phyloP scores from a whole-genome alignment of 2,113 vertebrate species.

The Dipodomys spectabilis region DNA sequence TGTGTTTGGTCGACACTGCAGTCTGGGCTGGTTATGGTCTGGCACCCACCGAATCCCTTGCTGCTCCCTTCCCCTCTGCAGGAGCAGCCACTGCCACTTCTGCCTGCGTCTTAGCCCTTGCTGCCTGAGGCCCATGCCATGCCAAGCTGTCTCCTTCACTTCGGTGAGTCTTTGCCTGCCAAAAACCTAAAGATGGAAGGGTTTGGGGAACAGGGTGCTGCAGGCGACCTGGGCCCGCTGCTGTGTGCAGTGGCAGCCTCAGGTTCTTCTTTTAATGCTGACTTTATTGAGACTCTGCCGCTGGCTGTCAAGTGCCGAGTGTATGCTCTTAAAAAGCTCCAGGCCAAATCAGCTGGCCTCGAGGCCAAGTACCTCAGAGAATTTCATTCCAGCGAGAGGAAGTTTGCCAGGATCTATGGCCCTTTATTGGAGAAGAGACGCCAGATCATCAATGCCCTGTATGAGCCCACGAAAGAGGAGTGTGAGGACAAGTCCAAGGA shows the following conservation, averaged over 20 bases:
- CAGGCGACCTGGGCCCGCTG: background rate
- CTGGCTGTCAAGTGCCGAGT: slow-evolving; percentile 94
- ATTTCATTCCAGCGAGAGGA: slow-evolving; percentile 95
- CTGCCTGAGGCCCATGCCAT: background rate
- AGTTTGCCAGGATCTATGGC: slow-evolving; percentile 94
- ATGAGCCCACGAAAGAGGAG: slow-evolving; percentile 95
- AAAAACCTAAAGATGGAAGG: slow-evolving; percentile 2
- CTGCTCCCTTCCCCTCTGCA: background rate
- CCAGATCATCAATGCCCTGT: slow-evolving; percentile 93
- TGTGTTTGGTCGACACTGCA: too few species aligned
- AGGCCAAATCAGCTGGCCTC: slow-evolving; percentile 94
- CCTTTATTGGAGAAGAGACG: slow-evolving; percentile 95
- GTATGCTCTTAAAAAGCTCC: slow-evolving; percentile 95
- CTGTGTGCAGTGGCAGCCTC: background rate
- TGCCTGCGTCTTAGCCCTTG: background rate
- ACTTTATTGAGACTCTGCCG: slow-evolving; percentile 88
- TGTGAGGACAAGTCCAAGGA: slow-evolving; percentile 94
- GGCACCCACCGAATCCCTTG: background rate
- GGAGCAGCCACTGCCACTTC: background rate
- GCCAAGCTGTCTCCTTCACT: background rate
- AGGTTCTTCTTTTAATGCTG: background rate
- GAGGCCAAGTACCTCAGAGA: slow-evolving; percentile 96
- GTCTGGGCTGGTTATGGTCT: background rate
- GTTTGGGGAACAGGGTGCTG: background rate
- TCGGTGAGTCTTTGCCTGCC: background rate